Evolutionary conservation across 2,888 invertebrate genomes (phyloP), one percentile per base, ranked within the genome.

Genomic region (Tetanocera ferruginea): DNA sequence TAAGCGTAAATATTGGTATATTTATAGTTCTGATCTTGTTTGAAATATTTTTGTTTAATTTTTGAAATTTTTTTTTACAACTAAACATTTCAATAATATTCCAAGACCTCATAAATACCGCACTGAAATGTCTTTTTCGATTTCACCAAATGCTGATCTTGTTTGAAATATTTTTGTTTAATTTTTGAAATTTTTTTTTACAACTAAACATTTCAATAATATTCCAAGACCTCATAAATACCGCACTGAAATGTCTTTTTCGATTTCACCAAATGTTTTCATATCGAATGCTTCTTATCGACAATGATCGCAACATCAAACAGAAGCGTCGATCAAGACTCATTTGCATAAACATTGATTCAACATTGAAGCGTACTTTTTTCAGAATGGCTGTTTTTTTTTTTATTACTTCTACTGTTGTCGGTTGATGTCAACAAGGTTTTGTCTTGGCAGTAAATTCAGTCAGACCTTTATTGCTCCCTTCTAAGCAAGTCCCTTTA

Each of bases 291-390:
- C n/a, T 31, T 37, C 51, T 52, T 69, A 67, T 69, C 67, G 43
- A 34, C 34, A 52, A 66, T 28, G 69, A 76, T 76, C 76, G 57
- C 69, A 67, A 69, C 76, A 76, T 76, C 76, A 74, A 74, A 74
- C 76, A 57, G 69, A 76, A 76, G 76, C 76, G 76, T 49, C 60
- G 66, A 64, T 74, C 76, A 76, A 57, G 52, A 57, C 37, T 60
- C 55, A 76, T 76, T 69, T 76, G 69, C 76, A 76, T 76, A 76
- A 76, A 67, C 76, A 67, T 69, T 76, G 57, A 57, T 37, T 57
- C 57, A 69, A 69, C 69, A 69, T 76, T 49, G 64, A 74, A 74
- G 64, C 34, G 51, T 64, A 34, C 28, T 62, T 55, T 25, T 60
- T 60, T 60, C 9, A 14, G 57, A 60, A 25, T 25, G 25, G 57